Conservation (phyloP, 1,140 invertebrate genomes). For the Caligus rogercresseyi region DNA sequence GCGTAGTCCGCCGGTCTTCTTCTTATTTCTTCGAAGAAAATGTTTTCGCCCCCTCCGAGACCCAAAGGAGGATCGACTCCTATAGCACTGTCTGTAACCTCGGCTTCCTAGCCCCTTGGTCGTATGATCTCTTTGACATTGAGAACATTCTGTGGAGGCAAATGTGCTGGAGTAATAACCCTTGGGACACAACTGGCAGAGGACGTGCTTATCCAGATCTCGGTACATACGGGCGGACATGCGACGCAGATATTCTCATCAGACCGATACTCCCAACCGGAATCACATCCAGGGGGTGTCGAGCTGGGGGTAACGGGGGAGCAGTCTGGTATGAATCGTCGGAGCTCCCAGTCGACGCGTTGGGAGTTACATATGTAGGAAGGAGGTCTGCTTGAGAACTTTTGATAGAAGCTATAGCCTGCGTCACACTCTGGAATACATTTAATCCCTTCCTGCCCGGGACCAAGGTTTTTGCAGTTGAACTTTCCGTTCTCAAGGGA, state of each 20-base stretch:
- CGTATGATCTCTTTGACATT: conserved; percentile 5
- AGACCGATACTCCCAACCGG: conserved; percentile 6
- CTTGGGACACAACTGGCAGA: conserved; percentile 15
- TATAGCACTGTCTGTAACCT: not conserved
- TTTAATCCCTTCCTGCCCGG: conserved; percentile 7
- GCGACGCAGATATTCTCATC: conserved; percentile 10
- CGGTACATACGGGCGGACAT: conserved; percentile 15
- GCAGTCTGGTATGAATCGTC: conserved; percentile 17
- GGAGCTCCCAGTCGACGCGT: conserved; percentile 13
- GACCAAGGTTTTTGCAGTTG: not conserved
- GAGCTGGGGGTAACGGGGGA: not conserved
- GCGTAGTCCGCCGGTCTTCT: not conserved
- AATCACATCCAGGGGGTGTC: not conserved
- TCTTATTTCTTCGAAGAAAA: not conserved
- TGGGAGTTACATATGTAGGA: conserved; percentile 7
- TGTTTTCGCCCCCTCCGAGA: not conserved
- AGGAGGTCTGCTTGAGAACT: conserved; percentile 4
- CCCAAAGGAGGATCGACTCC: not conserved
- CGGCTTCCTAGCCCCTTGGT: not conserved
- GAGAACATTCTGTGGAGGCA: not conserved
- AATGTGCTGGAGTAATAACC: conserved; percentile 6
- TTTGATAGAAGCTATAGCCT: conserved; percentile 15
- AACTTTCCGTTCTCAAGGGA: not conserved
- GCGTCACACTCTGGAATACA: conserved; percentile 14
- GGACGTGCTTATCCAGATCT: not conserved